These are phyloP conservation scores for Lasiommata megera DNA, from an alignment of 2,888 invertebrate genomes.

Conservation along the genomic window DNA sequence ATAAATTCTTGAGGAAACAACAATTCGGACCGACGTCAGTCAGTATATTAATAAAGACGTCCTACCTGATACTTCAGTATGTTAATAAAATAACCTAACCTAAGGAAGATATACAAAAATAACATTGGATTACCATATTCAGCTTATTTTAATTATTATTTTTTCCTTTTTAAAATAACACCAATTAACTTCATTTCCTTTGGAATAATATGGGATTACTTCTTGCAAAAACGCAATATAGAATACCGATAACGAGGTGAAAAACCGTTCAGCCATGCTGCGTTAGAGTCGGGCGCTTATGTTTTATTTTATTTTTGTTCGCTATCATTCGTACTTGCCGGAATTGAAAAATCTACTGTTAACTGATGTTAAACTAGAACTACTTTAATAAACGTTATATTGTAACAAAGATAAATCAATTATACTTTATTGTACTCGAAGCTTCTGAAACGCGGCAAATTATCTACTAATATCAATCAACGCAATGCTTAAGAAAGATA, in stretches of 20 bases:
- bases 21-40: too few relatives aligned
- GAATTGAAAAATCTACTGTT: conserved; percentile 11
- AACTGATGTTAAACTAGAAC: conserved; percentile 12
- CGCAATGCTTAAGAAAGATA: too few relatives aligned
- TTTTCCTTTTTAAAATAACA: too few relatives aligned
- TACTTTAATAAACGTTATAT: conserved; percentile 8
- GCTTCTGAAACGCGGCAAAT: conserved; percentile 2
- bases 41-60: too few relatives aligned
- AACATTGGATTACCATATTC: too few relatives aligned
- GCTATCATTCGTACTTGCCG: conserved; percentile 7
- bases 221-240: neutral
- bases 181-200: neutral
- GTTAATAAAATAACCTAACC: too few relatives aligned
- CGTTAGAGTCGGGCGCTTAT: conserved; percentile 9
- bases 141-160: too few relatives aligned
- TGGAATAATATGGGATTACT: too few relatives aligned
- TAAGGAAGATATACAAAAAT: too few relatives aligned
- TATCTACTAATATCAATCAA: neutral
- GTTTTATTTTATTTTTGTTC: conserved; percentile 15
- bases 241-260: conserved; percentile 10
- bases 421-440: neutral
- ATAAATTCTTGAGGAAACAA: too few relatives aligned
- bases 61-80: too few relatives aligned
- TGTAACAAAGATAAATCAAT: neutral
- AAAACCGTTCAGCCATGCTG: conserved; percentile 18